Base-by-base conservation (phyloP, 37 sponge, comb jelly and placozoan genomes). In the Ianthella basta region DNA sequence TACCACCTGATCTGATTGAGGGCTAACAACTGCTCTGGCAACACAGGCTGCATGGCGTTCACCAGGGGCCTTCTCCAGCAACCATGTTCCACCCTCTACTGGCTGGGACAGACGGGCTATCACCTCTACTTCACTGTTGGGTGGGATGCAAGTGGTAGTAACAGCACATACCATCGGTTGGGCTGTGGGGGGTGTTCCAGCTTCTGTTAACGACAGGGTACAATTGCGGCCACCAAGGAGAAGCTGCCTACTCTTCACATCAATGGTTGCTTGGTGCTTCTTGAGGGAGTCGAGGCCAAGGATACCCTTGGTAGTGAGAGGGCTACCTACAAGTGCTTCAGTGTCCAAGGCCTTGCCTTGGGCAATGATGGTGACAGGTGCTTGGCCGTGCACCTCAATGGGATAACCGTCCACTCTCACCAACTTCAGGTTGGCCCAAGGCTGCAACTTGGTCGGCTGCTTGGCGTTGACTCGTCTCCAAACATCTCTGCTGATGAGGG, bases 251-350 rank as follows among this genome's bases (percentile, higher is more conserved):
- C 8, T 73, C 23, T n/a, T 44, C 23, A 41, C 27, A 41, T 79
- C 44, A 40, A 79, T 79, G 24, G 50, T 29, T 16, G 37, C 29
- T 59, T 57, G 37, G 14, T 57, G 30, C 25, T 29, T 29, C 44
- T 79, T 41, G 38, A 79, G 79, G 38, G 37, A 79, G 13, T 79
- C 79, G 20, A 40, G 50, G 23, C 79, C 79, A 21, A 79, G 38
- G 27, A 79, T 41, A 79, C 29, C 79, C 1, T 79, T 10, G 4
- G 79, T 29, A 24, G 41, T 54, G 23, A 79, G 27, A 15, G 72
- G 20, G 20, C 38, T 54, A 33, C 20, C 79, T 16, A 79, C 79
- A 10, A 79, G 53, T 2, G 38, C 38, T 39, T 79, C 24, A 54
- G 29, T 19, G 2, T 29, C 38, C 3, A 54, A 29, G 21, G 38